These are phyloP conservation scores for Paramormyrops hopkinsi DNA, from an alignment of 2,797 vertebrate genomes.

Conservation along the genomic window DNA sequence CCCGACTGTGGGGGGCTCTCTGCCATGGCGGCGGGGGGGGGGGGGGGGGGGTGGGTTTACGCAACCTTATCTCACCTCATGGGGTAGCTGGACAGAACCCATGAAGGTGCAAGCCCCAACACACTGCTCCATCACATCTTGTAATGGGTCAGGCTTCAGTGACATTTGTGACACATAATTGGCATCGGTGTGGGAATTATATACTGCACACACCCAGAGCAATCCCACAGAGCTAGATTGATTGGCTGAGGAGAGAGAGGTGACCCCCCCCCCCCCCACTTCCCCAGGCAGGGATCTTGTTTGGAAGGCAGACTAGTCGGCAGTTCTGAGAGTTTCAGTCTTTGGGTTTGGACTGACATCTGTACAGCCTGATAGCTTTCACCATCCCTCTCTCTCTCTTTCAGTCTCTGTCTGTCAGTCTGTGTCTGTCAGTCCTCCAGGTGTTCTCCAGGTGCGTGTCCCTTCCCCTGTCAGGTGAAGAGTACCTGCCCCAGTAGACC, in stretches of 20 bases:
- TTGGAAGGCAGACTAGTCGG: background rate
- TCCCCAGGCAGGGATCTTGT: background rate
- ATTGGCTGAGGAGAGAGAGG: background rate
- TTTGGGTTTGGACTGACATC: background rate
- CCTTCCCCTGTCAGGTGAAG: background rate
- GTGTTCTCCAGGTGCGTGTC: background rate
- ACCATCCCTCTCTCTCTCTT: too few relatives aligned
- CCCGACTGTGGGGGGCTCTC: too few relatives aligned
- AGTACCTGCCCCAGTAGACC: background rate
- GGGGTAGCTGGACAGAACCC: background rate
- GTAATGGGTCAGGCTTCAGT: background rate
- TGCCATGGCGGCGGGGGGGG: too few relatives aligned
- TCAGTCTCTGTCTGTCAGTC: background rate
- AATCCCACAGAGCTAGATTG: background rate
- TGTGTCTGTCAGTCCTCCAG: background rate
- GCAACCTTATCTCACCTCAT: background rate
- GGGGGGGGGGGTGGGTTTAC: background rate
- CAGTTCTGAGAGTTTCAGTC: background rate
- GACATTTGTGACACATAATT: background rate
- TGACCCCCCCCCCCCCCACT: background rate
- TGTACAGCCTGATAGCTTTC: background rate
- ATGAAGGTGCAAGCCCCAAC: background rate
- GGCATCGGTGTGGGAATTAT: background rate
- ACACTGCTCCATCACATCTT: background rate
- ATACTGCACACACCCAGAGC: background rate